phyloP scores from a whole-genome alignment of 92 coral and sea anemone genomes.

The Parazoanthus swiftii region DNA sequence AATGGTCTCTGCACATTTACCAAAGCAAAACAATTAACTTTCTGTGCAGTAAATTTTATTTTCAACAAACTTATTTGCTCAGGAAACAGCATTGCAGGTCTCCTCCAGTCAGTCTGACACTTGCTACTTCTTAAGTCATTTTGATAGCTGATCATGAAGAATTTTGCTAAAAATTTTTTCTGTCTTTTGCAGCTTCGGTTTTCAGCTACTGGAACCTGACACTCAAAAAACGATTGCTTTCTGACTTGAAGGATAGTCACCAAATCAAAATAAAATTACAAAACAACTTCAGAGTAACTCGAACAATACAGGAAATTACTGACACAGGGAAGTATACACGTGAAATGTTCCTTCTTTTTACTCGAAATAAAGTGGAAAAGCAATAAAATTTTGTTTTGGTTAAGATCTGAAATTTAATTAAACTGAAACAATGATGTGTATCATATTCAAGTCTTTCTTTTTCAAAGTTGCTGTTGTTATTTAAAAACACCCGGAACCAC shows the following conservation, averaged over 20 bases:
- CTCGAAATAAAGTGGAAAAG: not conserved
- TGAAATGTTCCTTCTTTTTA: not conserved
- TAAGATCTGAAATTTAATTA: not conserved
- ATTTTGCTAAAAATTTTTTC: not conserved
- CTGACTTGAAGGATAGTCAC: not conserved
- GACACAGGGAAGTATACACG: not conserved
- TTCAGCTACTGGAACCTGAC: not conserved
- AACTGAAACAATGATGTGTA: constrained; percentile 3
- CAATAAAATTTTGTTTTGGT: constrained; percentile 15
- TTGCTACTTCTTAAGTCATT: not conserved
- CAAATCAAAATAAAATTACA: no score
- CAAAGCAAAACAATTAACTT: not conserved
- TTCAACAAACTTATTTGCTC: no score
- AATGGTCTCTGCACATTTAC: not conserved
- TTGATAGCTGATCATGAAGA: not conserved
- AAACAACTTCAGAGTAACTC: not conserved
- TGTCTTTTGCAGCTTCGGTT: not conserved
- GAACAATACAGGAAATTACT: no score
- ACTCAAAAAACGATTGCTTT: not conserved
- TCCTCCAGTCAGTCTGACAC: not conserved
- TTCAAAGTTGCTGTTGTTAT: constrained; percentile 2
- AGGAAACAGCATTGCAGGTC: no score
- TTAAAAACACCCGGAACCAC: constrained; percentile 15
- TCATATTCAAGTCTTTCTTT: not conserved
- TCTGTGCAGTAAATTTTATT: no score